Evolutionary conservation across 2,888 invertebrate genomes (phyloP).

Genomic region (Netelia inedita): DNA sequence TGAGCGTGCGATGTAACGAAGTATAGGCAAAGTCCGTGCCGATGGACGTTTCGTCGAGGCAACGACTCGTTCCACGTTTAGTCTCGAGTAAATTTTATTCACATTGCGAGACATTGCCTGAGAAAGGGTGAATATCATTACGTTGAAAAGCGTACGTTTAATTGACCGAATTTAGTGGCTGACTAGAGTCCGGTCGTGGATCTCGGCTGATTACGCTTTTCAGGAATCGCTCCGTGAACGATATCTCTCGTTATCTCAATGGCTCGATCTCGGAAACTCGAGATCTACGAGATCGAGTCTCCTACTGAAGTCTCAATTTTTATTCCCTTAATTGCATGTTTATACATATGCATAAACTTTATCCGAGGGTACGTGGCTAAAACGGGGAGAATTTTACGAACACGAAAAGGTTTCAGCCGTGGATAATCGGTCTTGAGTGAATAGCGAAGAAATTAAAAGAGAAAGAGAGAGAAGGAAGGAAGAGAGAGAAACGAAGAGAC

Average conservation of each 20-base stretch:
- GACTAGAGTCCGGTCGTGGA: slow-evolving; percentile 19
- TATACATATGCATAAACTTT: not conserved
- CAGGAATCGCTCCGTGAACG: not conserved
- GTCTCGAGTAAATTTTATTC: too few relatives aligned
- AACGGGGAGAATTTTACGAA: not conserved
- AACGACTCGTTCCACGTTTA: too few relatives aligned
- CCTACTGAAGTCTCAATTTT: not conserved
- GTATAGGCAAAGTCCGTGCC: not conserved
- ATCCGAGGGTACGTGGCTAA: not conserved
- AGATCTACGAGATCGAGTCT: slow-evolving; percentile 39
- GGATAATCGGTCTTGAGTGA: slow-evolving; percentile 40
- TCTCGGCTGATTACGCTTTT: slow-evolving; percentile 18
- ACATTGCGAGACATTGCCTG: too few relatives aligned
- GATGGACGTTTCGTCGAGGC: not conserved
- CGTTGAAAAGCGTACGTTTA: slow-evolving; percentile 15
- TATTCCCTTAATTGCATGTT: not conserved
- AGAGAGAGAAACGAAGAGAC: slow-evolving; percentile 5
- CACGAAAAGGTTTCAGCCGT: slow-evolving; percentile 5
- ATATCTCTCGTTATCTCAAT: slow-evolving; percentile 40
- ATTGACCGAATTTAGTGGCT: slow-evolving; percentile 42
- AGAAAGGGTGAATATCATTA: slow-evolving; percentile 6
- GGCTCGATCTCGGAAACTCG: slow-evolving; percentile 19
- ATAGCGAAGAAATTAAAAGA: slow-evolving; percentile 10
- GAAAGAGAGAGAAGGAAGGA: not conserved
- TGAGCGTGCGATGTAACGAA: not conserved